Evolutionary conservation across 1,140 invertebrate genomes (phyloP), one percentile per base, ranked within the genome.

Genomic region (Micrasema longulum): DNA sequence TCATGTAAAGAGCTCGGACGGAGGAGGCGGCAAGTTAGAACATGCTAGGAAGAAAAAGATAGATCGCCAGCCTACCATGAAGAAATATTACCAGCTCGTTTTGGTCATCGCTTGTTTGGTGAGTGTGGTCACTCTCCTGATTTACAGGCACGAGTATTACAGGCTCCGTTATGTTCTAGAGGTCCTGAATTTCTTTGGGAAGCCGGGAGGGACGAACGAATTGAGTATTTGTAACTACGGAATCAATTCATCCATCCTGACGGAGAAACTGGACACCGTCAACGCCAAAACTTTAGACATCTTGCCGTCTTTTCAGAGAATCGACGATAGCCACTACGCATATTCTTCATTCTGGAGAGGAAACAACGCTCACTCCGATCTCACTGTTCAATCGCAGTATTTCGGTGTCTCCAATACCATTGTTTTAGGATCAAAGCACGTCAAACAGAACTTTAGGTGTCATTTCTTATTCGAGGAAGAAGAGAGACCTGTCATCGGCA

Each of bases 141-240:
- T 93, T 73, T 94, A 94, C 77, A 86, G 91, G 47, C 91, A 93
- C 77, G 91, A 94, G 77, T 93, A 94, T 69, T 90, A 93, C 77
- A 87, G 88, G 38, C 81, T 93, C 10, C 85, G 90, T 55, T 92
- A 91, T 79, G 91, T 93, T 2, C 79, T 93, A 9, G 90, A 92
- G 85, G 91, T 93, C 5, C 86, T 93, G 16, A 91, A 92, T 79
- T 91, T 92, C 72, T 94, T 93, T 77, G 92, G 91, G 0, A 87
- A 88, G 50, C 88, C 89, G 10, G 81, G 81, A 31, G 77, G 82
- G 1, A 82, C 83, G 0, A 83, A 80, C 1, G 82, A 85, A 50
- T 80, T 84, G 11, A 84, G 87, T 47, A 81, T 87, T 41, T 84
- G 85, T 71, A 81, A 80, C 3, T 82, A 81, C 3, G 85, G 85